Evolutionary conservation across 2,113 vertebrate genomes (phyloP).

Genomic region (Callaeas wilsoni): DNA sequence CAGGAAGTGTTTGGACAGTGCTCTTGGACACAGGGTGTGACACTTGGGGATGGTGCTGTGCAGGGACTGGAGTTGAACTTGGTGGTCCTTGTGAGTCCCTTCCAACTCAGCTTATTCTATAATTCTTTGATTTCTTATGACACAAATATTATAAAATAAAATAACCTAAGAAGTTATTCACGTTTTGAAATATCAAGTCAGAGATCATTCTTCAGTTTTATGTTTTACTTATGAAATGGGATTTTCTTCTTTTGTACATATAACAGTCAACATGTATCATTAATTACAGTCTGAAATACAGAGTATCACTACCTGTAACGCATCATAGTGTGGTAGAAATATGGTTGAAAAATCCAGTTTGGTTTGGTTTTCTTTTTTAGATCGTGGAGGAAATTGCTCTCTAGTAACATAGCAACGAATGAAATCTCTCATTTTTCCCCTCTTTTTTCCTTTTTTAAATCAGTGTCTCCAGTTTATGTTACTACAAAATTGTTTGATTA

Average conservation of each 20-base stretch:
- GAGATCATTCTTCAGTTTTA: neutral
- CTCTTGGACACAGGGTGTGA: fast-evolving
- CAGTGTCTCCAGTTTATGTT: neutral
- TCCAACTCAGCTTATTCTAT: neutral
- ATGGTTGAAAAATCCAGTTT: neutral
- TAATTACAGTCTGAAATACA: neutral
- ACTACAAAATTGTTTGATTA: neutral
- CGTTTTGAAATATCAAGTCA: neutral
- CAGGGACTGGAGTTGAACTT: neutral
- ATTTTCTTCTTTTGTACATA: neutral
- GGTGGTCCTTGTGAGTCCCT: neutral
- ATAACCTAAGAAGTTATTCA: neutral
- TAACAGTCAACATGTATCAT: neutral
- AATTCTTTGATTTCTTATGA: neutral
- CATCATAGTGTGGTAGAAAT: neutral
- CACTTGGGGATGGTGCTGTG: neutral
- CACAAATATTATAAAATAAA: neutral
- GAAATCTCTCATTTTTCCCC: fast-evolving
- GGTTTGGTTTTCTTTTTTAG: neutral
- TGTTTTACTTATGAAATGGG: neutral
- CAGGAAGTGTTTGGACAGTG: fast-evolving
- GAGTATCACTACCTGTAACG: neutral
- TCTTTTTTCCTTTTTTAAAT: fast-evolving
- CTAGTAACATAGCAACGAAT: neutral
- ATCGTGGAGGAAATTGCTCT: neutral